phyloP scores from a whole-genome alignment of 2,113 vertebrate genomes.

The Nothocercus julius region DNA sequence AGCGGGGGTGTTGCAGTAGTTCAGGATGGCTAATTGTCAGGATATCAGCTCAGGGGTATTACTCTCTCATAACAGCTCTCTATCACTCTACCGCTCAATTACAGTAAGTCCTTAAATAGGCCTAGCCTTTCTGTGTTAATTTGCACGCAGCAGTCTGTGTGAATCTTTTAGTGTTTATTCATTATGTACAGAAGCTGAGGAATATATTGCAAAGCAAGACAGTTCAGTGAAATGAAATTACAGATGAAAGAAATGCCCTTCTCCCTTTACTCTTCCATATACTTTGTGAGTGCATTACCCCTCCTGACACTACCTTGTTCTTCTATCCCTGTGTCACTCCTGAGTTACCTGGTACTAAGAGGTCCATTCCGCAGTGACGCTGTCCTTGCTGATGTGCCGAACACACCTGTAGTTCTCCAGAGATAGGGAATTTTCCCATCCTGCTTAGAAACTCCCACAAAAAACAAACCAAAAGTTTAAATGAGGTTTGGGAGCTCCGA shows the following conservation, averaged over 20 bases:
- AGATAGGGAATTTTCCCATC: neutral
- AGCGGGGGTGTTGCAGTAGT: rapidly evolving
- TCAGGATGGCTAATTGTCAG: neutral
- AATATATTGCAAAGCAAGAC: neutral
- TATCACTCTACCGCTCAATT: neutral
- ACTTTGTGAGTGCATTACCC: neutral
- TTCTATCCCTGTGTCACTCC: neutral
- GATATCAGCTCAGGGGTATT: rapidly evolving
- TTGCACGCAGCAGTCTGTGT: neutral
- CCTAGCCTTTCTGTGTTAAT: neutral
- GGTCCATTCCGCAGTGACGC: neutral
- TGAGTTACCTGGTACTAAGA: neutral
- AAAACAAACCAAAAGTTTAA: neutral
- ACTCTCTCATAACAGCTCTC: neutral
- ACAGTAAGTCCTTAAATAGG: neutral
- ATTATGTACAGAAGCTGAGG: neutral
- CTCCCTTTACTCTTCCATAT: neutral
- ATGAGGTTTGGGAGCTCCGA: neutral
- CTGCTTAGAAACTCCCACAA: neutral
- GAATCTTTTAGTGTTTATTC: neutral
- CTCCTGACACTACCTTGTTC: neutral
- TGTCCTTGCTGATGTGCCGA: rapidly evolving
- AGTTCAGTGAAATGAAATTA: neutral
- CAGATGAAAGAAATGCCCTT: neutral
- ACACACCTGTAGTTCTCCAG: neutral